phyloP scores from a whole-genome alignment of 2,113 vertebrate species.

The Phylloscopus whistleri region DNA sequence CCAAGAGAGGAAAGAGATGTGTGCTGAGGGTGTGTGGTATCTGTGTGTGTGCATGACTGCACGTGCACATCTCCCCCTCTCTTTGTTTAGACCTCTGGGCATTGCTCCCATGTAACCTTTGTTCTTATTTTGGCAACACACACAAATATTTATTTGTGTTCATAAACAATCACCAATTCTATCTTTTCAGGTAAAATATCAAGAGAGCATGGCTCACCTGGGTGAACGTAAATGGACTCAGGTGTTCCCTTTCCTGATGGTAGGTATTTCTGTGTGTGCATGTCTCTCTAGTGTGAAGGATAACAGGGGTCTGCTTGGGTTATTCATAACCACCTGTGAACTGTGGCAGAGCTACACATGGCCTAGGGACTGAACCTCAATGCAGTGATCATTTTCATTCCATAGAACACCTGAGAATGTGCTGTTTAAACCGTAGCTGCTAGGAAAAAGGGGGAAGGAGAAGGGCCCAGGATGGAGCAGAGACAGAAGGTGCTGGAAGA shows the following conservation, averaged over 20 bases:
- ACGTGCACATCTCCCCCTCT: neutral
- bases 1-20: neutral
- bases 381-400: neutral
- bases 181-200: constrained; percentile 72
- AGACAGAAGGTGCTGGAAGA: neutral
- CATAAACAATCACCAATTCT: constrained; percentile 19
- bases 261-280: constrained; percentile 64
- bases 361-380: neutral
- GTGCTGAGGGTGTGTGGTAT: neutral
- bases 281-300: neutral
- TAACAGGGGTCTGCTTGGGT: neutral
- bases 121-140: constrained; percentile 50
- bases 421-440: neutral
- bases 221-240: constrained; percentile 72
- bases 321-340: neutral
- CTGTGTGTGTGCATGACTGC: neutral
- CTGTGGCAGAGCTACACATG: neutral
- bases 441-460: neutral
- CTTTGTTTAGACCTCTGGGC: neutral
- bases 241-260: constrained; percentile 85
- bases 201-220: constrained; percentile 77
- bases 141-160: neutral
- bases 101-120: neutral
- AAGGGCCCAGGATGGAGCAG: neutral
- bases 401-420: neutral